Conservation (phyloP, 2,113 vertebrate species). For the Helogale parvula region DNA sequence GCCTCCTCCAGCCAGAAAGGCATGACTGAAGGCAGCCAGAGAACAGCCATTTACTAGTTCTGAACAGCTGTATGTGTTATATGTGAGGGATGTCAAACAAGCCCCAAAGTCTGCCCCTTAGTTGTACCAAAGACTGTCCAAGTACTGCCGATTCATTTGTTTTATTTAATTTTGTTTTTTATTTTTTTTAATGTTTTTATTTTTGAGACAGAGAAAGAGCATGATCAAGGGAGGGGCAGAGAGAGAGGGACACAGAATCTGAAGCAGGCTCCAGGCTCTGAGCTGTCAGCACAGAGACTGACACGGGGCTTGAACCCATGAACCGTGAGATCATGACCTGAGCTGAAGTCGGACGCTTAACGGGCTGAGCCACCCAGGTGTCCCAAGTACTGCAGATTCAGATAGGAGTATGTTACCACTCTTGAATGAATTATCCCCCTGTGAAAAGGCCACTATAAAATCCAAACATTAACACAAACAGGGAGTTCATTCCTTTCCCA, state of each 20-base stretch:
- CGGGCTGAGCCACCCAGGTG: too few species aligned
- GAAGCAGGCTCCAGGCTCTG: too few species aligned
- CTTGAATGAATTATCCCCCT: neutral
- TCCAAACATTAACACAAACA: neutral
- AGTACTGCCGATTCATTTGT: neutral
- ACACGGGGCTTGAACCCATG: too few species aligned
- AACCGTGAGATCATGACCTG: too few species aligned
- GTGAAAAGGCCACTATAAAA: conserved; percentile 25
- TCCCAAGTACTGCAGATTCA: neutral
- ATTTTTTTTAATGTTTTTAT: too few species aligned
- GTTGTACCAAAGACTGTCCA: neutral
- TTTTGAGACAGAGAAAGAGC: too few species aligned
- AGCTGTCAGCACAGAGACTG: too few species aligned
- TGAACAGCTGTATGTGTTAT: neutral
- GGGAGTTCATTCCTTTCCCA: neutral
- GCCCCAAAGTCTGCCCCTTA: neutral
- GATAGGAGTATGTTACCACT: neutral
- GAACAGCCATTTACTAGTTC: neutral
- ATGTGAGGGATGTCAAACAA: neutral
- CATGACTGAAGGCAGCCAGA: neutral
- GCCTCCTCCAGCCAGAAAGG: fast-evolving
- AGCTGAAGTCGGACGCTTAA: too few species aligned
- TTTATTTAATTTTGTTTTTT: too few species aligned
- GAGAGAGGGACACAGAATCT: too few species aligned
- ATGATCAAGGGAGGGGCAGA: too few species aligned